Evolutionary conservation across 1,140 invertebrate genomes (phyloP), one percentile per base, ranked within the genome.

Genomic region (Pissodes strobi): DNA sequence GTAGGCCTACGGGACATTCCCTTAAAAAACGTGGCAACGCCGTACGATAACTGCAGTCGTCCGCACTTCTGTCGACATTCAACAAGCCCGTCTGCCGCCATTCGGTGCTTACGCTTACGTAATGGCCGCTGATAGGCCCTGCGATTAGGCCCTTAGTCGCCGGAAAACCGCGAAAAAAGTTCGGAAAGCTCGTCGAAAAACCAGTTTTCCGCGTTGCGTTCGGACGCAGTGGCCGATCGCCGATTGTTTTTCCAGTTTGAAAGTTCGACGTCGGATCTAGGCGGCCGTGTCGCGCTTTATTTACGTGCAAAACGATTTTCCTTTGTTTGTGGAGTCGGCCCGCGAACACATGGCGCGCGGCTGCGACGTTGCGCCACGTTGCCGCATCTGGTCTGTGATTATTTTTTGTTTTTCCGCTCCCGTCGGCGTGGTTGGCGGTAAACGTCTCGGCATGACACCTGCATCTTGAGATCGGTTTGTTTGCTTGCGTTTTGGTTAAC

Each of bases 321-420:
- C 62, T 64, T 64, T 64, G 62, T 64, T 64, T 64, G n/a, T n/a
- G 27, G 53, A 41, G 51, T 46, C 39, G 30, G 19, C 34, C 23
- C 53, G 62, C 45, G 62, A 64, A 64, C 62, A 64, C 62, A 64
- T 64, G 62, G 62, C 62, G 62, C 52, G 52, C 62, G 53, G 43
- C 34, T 10, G 23, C 30, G 45, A 15, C 23, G 62, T 21, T 58
- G 13, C 23, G 62, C 51, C 17, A 56, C 43, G 62, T 64, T 64
- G 62, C 41, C 62, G 38, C 41, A 19, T 64, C 43, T 48, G 22
- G 18, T 15, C 5, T 5, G 2, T 9, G 13, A 12, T 4, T 9
- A 22, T 48, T 34, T 53, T 53, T 13, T 39, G 55, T 51, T 12
- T 25, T 18, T 21, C 12, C 18, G n/a, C 25, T 60, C 9, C 13